These are phyloP conservation scores for Spheniscus mendiculus DNA, from an alignment of 2,113 vertebrate genomes.

Conservation along the genomic window DNA sequence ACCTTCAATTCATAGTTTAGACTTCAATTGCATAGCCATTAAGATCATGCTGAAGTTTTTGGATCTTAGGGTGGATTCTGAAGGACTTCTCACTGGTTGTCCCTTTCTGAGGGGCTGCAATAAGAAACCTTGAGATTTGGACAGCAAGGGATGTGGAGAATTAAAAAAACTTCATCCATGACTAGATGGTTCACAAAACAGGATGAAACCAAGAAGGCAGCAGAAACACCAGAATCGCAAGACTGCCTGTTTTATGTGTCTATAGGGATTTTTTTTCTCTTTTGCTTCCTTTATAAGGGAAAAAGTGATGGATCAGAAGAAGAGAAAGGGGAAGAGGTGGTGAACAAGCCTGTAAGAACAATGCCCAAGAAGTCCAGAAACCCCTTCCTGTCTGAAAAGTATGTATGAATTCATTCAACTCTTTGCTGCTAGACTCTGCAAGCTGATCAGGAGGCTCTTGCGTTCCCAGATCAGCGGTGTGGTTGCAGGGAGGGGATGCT, in stretches of 20 bases:
- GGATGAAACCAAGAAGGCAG: not conserved
- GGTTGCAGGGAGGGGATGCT: not conserved
- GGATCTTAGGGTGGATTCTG: not conserved
- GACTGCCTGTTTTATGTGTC: not conserved
- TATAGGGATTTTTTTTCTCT: not conserved
- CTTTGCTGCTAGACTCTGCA: no score
- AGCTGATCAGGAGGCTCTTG: not conserved
- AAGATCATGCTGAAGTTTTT: not conserved
- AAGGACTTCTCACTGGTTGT: not conserved
- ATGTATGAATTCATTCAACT: not conserved
- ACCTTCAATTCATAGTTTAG: not conserved
- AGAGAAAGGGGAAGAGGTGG: not conserved
- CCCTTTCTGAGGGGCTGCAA: not conserved
- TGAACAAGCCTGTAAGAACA: conserved; percentile 47
- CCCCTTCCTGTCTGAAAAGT: conserved; percentile 90
- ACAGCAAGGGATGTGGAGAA: not conserved
- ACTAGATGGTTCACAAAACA: not conserved
- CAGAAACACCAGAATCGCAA: not conserved
- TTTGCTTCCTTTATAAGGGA: conserved; percentile 10
- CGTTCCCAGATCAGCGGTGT: rapidly evolving
- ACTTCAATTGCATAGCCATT: not conserved
- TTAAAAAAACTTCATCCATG: not conserved
- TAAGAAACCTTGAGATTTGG: not conserved
- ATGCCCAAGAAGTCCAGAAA: conserved; percentile 86
- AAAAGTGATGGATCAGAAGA: conserved; percentile 17